Conservation (phyloP, 2,797 vertebrate species). For the Acrocephalus scirpaceus region DNA sequence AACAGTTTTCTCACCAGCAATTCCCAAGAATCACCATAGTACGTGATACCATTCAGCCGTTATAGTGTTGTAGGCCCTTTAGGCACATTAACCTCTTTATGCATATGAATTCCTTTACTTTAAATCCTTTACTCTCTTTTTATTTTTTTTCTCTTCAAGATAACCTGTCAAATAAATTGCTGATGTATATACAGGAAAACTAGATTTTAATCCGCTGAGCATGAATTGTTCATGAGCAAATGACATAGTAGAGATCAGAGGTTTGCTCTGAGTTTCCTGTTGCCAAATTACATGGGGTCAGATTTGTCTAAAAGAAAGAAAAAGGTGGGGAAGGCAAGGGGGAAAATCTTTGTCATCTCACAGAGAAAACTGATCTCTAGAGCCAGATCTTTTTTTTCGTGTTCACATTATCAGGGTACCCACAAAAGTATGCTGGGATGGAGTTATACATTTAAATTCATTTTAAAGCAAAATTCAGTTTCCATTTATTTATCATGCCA, state of each 20-base stretch:
- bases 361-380: not conserved
- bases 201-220: not conserved
- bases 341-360: not conserved
- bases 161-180: not conserved
- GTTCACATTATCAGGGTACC: not conserved
- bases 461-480: not conserved
- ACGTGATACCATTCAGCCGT: not conserved
- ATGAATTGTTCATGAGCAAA: not conserved
- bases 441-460: not conserved
- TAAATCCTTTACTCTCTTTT: not conserved
- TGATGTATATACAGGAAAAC: not conserved
- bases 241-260: not conserved
- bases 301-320: not conserved
- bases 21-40: not conserved
- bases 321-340: fast-evolving
- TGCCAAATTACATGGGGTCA: not conserved
- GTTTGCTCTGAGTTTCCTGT: not conserved
- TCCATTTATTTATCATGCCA: not conserved
- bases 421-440: not conserved
- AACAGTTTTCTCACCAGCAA: not conserved
- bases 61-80: not conserved
- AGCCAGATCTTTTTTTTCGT: not conserved
- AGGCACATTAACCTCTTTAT: not conserved
- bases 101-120: not conserved
- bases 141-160: not conserved